phyloP scores from a whole-genome alignment of 2,888 invertebrate species.

The Ischnura elegans region DNA sequence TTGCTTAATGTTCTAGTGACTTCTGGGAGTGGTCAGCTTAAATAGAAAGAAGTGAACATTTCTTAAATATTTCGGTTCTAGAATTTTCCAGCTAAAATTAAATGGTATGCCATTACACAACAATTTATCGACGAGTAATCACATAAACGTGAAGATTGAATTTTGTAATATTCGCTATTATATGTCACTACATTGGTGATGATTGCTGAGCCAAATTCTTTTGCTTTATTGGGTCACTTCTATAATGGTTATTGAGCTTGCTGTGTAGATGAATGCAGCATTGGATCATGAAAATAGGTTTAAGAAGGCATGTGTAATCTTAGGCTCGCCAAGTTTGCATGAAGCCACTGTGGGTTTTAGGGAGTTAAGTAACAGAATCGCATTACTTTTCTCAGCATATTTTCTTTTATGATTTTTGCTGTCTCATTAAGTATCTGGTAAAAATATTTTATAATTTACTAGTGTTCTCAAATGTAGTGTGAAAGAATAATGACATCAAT shows the following conservation, averaged over 20 bases:
- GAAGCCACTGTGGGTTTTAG: neutral
- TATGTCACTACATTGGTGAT: neutral
- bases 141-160: neutral
- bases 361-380: neutral
- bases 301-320: neutral
- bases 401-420: no score
- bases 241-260: neutral
- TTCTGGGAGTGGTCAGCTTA: neutral
- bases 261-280: neutral
- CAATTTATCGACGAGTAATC: no score
- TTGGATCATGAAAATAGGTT: neutral
- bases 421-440: no score
- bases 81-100: no score
- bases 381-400: neutral
- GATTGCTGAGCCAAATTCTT: neutral
- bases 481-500: no score
- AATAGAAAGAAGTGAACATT: neutral
- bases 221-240: neutral
- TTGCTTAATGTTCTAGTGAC: neutral
- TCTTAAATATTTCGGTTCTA: no score
- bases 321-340: neutral
- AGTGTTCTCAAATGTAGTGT: no score
- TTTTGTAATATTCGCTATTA: neutral
- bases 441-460: no score
- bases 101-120: no score